Evolutionary conservation across 1,140 invertebrate genomes (phyloP), one percentile per base, ranked within the genome.

Genomic region (Melitaea cinxia): DNA sequence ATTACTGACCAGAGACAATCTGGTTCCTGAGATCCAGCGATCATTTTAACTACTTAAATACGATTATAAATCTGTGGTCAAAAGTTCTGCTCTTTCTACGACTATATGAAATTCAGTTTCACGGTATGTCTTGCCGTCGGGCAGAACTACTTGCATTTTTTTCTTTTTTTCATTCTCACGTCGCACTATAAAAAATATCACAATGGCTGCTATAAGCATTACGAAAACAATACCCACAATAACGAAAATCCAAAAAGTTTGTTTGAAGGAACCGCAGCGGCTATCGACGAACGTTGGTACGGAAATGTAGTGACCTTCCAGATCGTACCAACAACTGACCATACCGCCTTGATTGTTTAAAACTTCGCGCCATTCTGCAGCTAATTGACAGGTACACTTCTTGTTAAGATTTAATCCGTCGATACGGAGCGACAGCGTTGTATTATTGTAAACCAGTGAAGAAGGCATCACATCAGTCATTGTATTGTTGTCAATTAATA

Each of bases 31-130:
- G 35, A 56, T 57, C 23, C 10, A 57, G 4, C n/a, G 19, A 28
- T 15, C n/a, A 10, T 30, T 15, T 28, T 15, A 52, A 7, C 14
- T n/a, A 47, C 1, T 2, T 0, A 4, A 33, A 28, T 62, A 23
- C 12, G 5, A 28, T 93, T 91, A 96, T 86, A 96, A 93, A 83
- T 96, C 94, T 50, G 95, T 96, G 19, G 95, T 96, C 24, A 96
- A 89, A 19, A 96, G 93, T 80, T 96, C 94, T 7, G 95, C 94
- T 77, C 94, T 94, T 91, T 97, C 96, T 52, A 96, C 94, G 78
- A 96, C 94, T 70, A 96, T 95, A 83, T 96, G 95, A 74, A 97
- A 93, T 85, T 97, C 96, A 2, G 95, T 96, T 86, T 97, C 95
- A 75, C 94, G 93, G 84, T 97, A 97, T 10, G 95, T 94, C 77